These are phyloP conservation scores for Promerops cafer DNA, from an alignment of 2,113 vertebrate species.

Conservation along the genomic window DNA sequence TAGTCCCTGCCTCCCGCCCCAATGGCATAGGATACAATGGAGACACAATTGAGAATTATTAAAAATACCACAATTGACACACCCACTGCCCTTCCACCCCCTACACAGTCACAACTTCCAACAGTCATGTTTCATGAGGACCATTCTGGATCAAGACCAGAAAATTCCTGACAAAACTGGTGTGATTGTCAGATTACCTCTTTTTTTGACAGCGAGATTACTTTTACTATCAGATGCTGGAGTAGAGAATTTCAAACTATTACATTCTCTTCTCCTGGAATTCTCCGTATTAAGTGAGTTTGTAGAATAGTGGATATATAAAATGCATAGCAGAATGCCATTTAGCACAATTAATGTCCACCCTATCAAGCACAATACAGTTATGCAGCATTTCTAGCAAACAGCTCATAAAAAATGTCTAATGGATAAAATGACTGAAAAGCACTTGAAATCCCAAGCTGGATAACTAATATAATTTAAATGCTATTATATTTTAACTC, in stretches of 20 bases:
- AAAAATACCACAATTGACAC: conserved; percentile 12
- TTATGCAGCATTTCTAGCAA: not conserved
- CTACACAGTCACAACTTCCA: not conserved
- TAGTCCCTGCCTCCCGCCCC: conserved; percentile 28
- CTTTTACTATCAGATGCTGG: not conserved
- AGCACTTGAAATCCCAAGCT: not conserved
- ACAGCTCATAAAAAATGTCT: not conserved
- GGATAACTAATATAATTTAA: not conserved
- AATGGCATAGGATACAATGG: conserved; percentile 22
- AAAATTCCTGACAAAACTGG: not conserved
- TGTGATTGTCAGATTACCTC: not conserved
- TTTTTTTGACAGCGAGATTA: not conserved
- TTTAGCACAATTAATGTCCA: not conserved
- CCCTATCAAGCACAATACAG: not conserved
- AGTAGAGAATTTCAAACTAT: not conserved
- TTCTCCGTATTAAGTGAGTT: not conserved
- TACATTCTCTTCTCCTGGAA: not conserved
- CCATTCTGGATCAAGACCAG: not conserved
- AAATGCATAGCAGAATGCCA: not conserved
- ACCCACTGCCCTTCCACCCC: not conserved
- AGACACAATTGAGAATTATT: conserved; percentile 45
- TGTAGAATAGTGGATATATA: not conserved
- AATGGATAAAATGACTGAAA: not conserved
- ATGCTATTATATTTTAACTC: not conserved
- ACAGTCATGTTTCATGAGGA: not conserved